Base-by-base conservation (phyloP, 2,113 vertebrate genomes). In the Otus sunia region DNA sequence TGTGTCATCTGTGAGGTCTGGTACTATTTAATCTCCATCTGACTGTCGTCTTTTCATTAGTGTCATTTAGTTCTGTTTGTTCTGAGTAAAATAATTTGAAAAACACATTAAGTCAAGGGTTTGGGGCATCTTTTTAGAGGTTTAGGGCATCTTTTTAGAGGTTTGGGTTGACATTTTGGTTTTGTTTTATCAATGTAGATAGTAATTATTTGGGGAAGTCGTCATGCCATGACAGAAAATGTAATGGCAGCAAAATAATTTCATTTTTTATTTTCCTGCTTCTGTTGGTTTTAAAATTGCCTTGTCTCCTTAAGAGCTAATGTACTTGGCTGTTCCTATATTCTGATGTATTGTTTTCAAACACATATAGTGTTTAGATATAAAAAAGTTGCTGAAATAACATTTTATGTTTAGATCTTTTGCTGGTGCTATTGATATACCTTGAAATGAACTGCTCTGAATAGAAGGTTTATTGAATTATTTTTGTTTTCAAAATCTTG, bases 1-100 rank as follows among this genome's bases (percentile, higher is more conserved):
- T 74, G 32, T 83, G 69, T 97, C 79, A 71, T 71, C 91, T 95
- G 55, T 55, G 60, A 94, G 80, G 64, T 80, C 89, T 96, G 76
- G 50, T 81, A 27, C 55, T 94, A n/a, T 89, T 88, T 92, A 79
- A 50, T 81, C 32, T 43, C 76, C 64, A 84, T 92, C 50, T 74
- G 79, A 94, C 64, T 88, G 49, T 68, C 58, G 37, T 72, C 47
- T 90, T 90, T 94, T 88, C 21, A 21, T 62, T 88, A 77, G 16
- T 71, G 37, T 69, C 7, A 55, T 80, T 83, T 72, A 66, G 29
- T 86, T 95, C 69, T 83, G 15, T 80, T 90, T 76, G 41, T 86
- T 92, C 76, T 55, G 37, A 77, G 34, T 86, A 50, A 86, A 90
- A 83, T 56, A 66, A 68, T 69, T 63, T 50, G 32, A 30, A 77